Evolutionary conservation across 2,113 vertebrate genomes (phyloP).

Genomic region (Pungitius pungitius): DNA sequence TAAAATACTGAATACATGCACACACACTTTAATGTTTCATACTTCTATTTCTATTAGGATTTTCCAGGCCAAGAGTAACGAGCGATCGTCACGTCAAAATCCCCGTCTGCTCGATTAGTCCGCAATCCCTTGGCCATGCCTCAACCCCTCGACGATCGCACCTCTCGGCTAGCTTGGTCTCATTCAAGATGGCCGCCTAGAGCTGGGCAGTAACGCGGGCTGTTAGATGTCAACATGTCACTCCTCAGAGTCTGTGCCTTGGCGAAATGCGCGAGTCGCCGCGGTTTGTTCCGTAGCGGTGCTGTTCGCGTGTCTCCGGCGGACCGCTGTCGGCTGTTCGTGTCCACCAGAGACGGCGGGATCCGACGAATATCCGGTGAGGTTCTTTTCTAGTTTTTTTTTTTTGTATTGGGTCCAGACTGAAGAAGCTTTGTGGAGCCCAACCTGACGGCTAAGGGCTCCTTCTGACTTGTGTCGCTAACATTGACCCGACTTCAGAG

Average conservation of each 20-base stretch:
- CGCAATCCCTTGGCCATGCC: constrained; percentile 32
- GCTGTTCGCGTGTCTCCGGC: constrained; percentile 21
- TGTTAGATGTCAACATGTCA: constrained; percentile 79
- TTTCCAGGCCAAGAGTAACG: too few relatives aligned
- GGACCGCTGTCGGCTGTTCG: constrained; percentile 58
- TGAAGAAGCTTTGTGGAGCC: background rate
- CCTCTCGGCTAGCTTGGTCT: constrained; percentile 67
- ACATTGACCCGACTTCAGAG: background rate
- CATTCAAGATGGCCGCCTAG: constrained; percentile 75
- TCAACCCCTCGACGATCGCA: background rate
- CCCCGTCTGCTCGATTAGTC: constrained; percentile 35
- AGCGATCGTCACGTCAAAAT: background rate
- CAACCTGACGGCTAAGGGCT: background rate
- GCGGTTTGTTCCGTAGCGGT: constrained; percentile 47
- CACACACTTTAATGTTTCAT: too few relatives aligned
- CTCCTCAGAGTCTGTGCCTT: constrained; percentile 74
- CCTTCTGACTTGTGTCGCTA: too few relatives aligned
- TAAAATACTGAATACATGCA: too few relatives aligned
- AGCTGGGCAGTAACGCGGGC: constrained; percentile 68
- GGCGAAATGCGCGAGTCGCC: constrained; percentile 55
- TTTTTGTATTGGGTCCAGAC: background rate
- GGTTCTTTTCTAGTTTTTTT: background rate
- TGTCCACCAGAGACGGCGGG: constrained; percentile 32
- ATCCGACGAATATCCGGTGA: constrained; percentile 69
- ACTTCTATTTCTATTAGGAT: too few relatives aligned